These are phyloP conservation scores for Drosophila barbarae DNA, from an alignment of 2,888 invertebrate species.

Conservation along the genomic window DNA sequence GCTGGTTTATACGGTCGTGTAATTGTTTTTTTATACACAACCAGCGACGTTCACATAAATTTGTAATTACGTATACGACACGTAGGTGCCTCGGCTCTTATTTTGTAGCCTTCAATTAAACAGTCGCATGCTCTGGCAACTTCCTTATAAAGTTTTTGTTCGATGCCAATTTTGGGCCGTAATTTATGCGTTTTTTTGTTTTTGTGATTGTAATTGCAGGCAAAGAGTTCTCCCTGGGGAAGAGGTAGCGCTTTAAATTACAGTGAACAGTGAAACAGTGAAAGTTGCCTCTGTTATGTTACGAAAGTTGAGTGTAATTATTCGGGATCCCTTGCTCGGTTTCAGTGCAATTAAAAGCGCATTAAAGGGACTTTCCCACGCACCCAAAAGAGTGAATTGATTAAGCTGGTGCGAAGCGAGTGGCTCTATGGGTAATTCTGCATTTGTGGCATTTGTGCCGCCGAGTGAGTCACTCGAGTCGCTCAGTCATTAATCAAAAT, in stretches of 20 bases:
- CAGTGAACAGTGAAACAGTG: slow-evolving; percentile 41
- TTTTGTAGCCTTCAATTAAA: slow-evolving; percentile 59
- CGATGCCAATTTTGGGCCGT: slow-evolving; percentile 60
- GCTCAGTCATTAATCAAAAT: slow-evolving; percentile 64
- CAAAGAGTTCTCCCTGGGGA: slow-evolving; percentile 50
- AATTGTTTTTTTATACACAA: slow-evolving; percentile 42
- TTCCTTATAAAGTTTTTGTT: slow-evolving; percentile 64
- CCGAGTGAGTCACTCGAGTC: slow-evolving; percentile 16
- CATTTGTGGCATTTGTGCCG: background rate
- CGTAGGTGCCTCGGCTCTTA: slow-evolving; percentile 57
- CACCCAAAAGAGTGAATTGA: slow-evolving; percentile 27
- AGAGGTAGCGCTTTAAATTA: slow-evolving; percentile 44
- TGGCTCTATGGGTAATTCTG: background rate
- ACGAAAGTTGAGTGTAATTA: slow-evolving; percentile 41
- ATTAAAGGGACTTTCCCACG: slow-evolving; percentile 65
- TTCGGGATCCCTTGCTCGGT: slow-evolving; percentile 3
- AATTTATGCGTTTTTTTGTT: slow-evolving; percentile 62
- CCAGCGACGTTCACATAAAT: slow-evolving; percentile 61
- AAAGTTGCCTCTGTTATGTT: slow-evolving; percentile 46
- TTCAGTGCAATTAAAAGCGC: slow-evolving; percentile 65
- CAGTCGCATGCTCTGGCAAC: slow-evolving; percentile 42
- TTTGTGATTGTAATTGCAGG: slow-evolving; percentile 55
- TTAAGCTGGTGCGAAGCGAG: slow-evolving; percentile 6
- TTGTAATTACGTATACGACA: slow-evolving; percentile 73
- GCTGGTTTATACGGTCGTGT: slow-evolving; percentile 24